Evolutionary conservation across 2,113 vertebrate genomes (phyloP).

Genomic region (Sylvicapra grimmia): DNA sequence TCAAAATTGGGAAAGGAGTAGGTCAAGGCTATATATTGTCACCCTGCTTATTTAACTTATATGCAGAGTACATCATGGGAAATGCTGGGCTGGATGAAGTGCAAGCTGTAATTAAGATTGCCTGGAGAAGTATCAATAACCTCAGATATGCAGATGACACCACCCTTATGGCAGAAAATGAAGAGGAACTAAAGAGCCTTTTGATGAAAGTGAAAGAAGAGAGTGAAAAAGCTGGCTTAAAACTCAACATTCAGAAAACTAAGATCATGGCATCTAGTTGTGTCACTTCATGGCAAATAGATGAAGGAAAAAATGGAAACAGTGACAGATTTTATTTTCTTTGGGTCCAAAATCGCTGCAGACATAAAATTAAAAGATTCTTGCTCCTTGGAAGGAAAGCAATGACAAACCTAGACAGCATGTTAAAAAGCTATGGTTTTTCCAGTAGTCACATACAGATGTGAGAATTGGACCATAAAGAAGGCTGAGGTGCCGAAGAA

Average conservation of each 20-base stretch:
- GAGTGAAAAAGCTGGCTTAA: neutral
- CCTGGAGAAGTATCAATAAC: neutral
- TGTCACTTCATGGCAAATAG: neutral
- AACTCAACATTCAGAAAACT: neutral
- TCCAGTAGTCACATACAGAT: neutral
- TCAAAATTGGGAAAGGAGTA: neutral
- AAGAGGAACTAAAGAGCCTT: neutral
- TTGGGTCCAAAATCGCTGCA: neutral
- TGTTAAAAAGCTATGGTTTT: neutral
- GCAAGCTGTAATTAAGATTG: neutral
- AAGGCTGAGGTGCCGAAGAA: neutral
- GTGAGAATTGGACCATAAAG: neutral
- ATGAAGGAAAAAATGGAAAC: neutral
- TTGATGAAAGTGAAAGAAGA: neutral
- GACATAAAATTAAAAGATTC: neutral
- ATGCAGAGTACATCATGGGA: neutral
- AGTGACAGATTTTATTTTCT: neutral
- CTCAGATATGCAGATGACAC: neutral
- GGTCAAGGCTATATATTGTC: neutral
- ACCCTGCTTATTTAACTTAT: neutral
- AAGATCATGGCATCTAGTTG: neutral
- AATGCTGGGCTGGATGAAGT: neutral
- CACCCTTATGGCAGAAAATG: neutral
- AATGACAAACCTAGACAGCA: neutral
- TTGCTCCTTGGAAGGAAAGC: neutral